These are phyloP conservation scores for Pangasius krempfi DNA, from an alignment of 2,797 vertebrate species.

Conservation along the genomic window DNA sequence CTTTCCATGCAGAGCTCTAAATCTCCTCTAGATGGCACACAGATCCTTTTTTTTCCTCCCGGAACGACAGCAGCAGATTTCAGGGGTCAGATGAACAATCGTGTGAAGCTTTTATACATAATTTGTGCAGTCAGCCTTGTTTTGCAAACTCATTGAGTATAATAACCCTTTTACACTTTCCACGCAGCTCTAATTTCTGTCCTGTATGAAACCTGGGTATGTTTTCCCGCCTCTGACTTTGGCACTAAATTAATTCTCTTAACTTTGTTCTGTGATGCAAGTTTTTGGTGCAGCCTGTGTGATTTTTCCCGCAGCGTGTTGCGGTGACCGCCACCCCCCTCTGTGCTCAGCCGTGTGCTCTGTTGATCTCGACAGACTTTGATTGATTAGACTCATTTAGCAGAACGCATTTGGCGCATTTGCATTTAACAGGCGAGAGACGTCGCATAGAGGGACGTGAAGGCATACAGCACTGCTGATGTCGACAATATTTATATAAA, in stretches of 20 bases:
- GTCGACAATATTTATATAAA: background rate
- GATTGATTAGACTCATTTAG: slow-evolving; percentile 48
- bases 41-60: background rate
- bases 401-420: slow-evolving; percentile 15
- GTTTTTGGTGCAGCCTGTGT: background rate
- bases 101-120: background rate
- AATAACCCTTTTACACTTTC: slow-evolving; percentile 18
- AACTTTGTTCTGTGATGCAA: background rate
- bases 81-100: background rate
- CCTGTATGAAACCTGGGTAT: background rate
- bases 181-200: slow-evolving; percentile 7
- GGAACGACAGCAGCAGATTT: background rate
- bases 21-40: slow-evolving; percentile 47
- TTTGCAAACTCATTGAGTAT: slow-evolving; percentile 3
- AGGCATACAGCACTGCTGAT: background rate
- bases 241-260: background rate
- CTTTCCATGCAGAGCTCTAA: background rate
- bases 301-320: background rate
- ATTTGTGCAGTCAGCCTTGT: slow-evolving; percentile 35
- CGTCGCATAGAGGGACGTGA: background rate
- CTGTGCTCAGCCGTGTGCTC: background rate
- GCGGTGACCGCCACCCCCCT: background rate
- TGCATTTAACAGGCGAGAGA: slow-evolving; percentile 8
- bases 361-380: slow-evolving; percentile 20
- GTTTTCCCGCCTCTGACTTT: background rate